Base-by-base conservation (phyloP, 2,888 invertebrate genomes). In the Caenorhabditis virilis region DNA sequence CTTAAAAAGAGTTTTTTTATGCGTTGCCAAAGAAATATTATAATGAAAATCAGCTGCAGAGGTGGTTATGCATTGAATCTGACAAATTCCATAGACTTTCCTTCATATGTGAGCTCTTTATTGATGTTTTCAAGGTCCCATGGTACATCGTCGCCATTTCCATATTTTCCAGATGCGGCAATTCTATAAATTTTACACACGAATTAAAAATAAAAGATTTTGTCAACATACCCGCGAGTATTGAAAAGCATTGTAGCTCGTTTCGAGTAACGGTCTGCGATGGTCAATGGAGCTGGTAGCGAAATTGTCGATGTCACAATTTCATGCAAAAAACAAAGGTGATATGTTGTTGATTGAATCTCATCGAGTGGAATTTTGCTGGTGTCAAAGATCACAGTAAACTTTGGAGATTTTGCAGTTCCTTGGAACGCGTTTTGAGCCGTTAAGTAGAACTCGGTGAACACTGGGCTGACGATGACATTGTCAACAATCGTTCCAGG, bases 401-500 rank as follows among this genome's bases (percentile, higher is more conserved):
- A 65, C 42, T 69, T 69, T 11, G 38, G 18, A 0, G 62, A 20
- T 36, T 69, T 71, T 16, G 42, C 48, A n/a, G 65, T 69, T 27
- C 68, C 71, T 30, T 66, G 58, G 38, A 65, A 54, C 5, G 69
- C 66, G 5, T 47, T 38, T 9, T 65, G 55, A 2, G 54, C 18
- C 5, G 65, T 45, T 26, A 55, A 38, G 25, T 54, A 72, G 52
- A 62, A 72, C 23, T 72, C 68, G 6, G 25, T 47, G 18, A 51
- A 6, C 2, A 50, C 41, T 6, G 65, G 54, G 13, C 23, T 45
- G 9, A 69, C 64, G 42, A 72, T 53, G 22, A 18, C 25, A 0
- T 27, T 3, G 36, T 72, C 69, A 36, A 72, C 46, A 16, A 66
- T 55, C 11, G 65, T 57, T 45, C 72, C 72, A 0, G 69, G 56